Base-by-base conservation (phyloP, 2,888 invertebrate genomes). In the Phalangium opilio region DNA sequence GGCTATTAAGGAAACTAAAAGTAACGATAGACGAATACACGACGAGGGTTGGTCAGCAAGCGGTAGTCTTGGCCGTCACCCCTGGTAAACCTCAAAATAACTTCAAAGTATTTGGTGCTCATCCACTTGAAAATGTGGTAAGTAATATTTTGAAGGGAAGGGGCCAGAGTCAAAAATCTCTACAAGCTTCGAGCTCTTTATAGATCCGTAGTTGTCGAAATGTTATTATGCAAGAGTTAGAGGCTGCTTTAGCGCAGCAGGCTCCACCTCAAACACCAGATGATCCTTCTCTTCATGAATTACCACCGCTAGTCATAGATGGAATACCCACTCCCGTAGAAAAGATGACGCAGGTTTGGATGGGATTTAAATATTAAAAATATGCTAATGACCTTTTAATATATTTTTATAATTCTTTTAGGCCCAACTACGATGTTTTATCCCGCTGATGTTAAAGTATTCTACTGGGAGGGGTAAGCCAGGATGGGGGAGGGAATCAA, bases 291-390 rank as follows among this genome's bases (percentile, higher is more conserved):
- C 74, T 93, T 48, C 91, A 93, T 69, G 93, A 93, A 73, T 71
- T 95, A 67, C 95, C 95, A 53, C 90, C 91, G 41, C 75, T 95
- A 56, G 89, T 91, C 61, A 89, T 95, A 62, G 93, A 95, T 70
- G 93, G 93, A 54, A 95, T 93, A 66, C 93, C 93, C 54, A 95
- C 93, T 51, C 91, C 93, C 14, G 91, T 95, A 1, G 93, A 95
- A 71, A 95, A 95, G 75, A 95, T 95, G 95, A 95, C 93, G 36
- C 91, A 93, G 57, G 65, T 67, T 48, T n/a, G n/a, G n/a, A n/a
- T n/a, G n/a, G n/a, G n/a, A n/a, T n/a, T n/a, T 14, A n/a, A 34
- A 11, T 21, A 47, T 5, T 35, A n/a, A 39, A 48, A 17, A 46
- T 2, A n/a, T 44, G 20, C 17, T 32, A 47, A 45, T 42, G 8